phyloP scores from a whole-genome alignment of 2,888 invertebrate genomes.

The Latheticus oryzae region DNA sequence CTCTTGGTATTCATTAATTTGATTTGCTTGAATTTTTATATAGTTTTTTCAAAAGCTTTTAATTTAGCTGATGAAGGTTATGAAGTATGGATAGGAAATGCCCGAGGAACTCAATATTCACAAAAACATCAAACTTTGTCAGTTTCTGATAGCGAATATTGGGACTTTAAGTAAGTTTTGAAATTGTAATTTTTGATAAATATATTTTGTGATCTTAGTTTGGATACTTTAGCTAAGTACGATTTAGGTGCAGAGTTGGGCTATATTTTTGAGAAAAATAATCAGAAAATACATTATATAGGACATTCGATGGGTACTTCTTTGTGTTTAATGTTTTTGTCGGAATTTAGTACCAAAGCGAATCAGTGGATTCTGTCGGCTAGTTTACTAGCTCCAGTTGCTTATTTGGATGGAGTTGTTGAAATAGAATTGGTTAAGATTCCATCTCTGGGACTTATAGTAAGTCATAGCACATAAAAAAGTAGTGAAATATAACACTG shows the following conservation, averaged over 20 bases:
- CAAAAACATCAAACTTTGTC: background rate
- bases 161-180: conserved; percentile 14
- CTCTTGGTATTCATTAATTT: conserved; percentile 18
- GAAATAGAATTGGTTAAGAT: background rate
- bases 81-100: conserved; percentile 17
- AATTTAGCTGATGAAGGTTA: conserved; percentile 18
- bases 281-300: conserved; percentile 5
- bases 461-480: background rate
- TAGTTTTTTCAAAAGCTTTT: conserved; percentile 14
- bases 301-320: conserved; percentile 34
- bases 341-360: background rate
- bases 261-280: background rate
- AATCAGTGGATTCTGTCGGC: background rate
- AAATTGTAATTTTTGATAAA: conserved; percentile 9
- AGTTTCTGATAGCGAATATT: background rate
- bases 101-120: conserved; percentile 13
- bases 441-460: background rate
- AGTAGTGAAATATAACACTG: no score
- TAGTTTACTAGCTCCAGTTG: conserved; percentile 13
- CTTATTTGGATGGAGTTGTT: conserved; percentile 4
- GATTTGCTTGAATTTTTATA: background rate
- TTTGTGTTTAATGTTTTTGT: conserved; percentile 16
- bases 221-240: conserved; percentile 7
- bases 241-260: conserved; percentile 4
- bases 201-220: conserved; percentile 12